Evolutionary conservation across 2,888 invertebrate genomes (phyloP), one percentile per base, ranked within the genome.

Genomic region (Oscheius sp.): DNA sequence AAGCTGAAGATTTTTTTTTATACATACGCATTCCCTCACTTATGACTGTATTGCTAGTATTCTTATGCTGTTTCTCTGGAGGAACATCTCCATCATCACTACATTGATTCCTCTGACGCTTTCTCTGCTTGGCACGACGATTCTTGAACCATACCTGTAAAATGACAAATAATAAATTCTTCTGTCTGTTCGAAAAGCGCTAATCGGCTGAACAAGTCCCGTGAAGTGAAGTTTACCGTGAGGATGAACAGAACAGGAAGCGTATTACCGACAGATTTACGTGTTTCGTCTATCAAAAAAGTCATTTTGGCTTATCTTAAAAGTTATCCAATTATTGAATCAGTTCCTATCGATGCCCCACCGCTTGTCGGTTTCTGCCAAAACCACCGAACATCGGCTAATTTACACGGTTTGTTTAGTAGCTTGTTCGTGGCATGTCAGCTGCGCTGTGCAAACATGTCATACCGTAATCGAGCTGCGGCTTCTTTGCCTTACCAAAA

Each of bases 101-200:
- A 17, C 68, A 57, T n/a, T 75, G 72, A 49, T 79, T 79, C 32
- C 77, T 57, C 41, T 74, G 74, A 20, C 77, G 49, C 47, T 79
- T 79, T 17, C 77, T 44, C 51, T 75, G 69, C 51, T 77, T 77
- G 2, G 79, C 77, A 17, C 79, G 65, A 5, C 79, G 74, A 38
- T 79, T 79, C 49, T 79, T 79, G 72, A 79, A 79, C 79, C 79
- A 79, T 24, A 77, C 73, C 73, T 73, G 68, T 8, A 69, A 64
- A 30, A 32, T 28, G 14, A 36, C 36, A 36, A 36, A 59, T 28
- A 24, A 22, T 41, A n/a, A 22, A 61, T 5, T 47, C 47, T 47
- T 47, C 47, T 24, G 20, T 54, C 33, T 54, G n/a, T n/a, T 59
- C 24, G 41, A 38, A 56, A 56, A 12, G 59, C 59, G 59, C 44